Base-by-base conservation (phyloP, 1,140 invertebrate genomes). In the Scaptomyza graminum region DNA sequence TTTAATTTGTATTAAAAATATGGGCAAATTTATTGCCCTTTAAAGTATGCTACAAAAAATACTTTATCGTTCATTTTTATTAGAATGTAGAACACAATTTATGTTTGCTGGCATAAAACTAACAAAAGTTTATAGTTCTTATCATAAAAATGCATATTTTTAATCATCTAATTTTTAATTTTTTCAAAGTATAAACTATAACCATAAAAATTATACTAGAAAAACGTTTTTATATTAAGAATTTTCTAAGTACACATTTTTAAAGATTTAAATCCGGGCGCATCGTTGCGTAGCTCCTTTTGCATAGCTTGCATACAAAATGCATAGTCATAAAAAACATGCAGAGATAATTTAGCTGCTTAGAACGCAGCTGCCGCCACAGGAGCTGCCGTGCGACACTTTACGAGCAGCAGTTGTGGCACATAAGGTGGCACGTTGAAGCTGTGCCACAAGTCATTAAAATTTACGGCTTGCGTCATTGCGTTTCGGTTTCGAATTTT, bases 381-480 rank as follows among this genome's bases (percentile, higher is more conserved):
- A 52, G 25, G 73, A 56, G 76, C 41, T 50, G 63, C 15, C 34
- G 68, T 9, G 54, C 73, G 34, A 55, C 67, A 54, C 63, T 81
- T 81, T 73, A 78, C 78, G 78, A 43, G 69, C 61, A 70, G 65
- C 69, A 74, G 64, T 22, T 3, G 5, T 25, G 5, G 70, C 9
- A 44, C 41, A 31, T 7, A 47, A 57, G 31, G 39, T 44, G 55
- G 15, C 51, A 18, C 31, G n/a, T 49, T 66, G 9, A 51, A 16
- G 60, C 11, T 66, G 54, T 31, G 39, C 54, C 68, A 57, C 56
- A 70, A 80, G 74, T 72, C 78, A 78, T 87, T 82, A 87, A 78
- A 65, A 63, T 81, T 85, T 78, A 85, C 67, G 50, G 70, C 55
- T 63, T 56, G 66, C 71, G 59, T 73, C 71, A 74, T 79, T 75